Base-by-base conservation (phyloP, 1,140 invertebrate species). In the Bombus sylvicola region DNA sequence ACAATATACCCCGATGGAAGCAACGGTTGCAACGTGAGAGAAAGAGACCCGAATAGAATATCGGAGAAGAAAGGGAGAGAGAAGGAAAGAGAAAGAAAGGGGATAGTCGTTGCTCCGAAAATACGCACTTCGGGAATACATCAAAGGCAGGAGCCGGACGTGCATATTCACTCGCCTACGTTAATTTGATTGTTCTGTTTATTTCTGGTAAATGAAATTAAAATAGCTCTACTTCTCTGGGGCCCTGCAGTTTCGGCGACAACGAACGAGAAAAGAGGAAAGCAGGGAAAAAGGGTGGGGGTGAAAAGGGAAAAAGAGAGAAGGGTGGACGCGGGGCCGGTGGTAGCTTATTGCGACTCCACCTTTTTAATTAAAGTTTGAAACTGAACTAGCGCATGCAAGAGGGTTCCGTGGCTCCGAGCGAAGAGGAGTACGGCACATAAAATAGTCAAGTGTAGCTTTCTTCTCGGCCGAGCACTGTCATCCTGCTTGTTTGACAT, bases 311-410 rank as follows among this genome's bases (percentile, higher is more conserved):
- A 18, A 57, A 12, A 75, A 18, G 47, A 34, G 64, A 10, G n/a
- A n/a, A 62, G 59, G 41, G 72, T 64, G 72, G 15, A 25, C 66
- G 68, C 66, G 66, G 66, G 76, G 75, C 43, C 69, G 80, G 79
- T 76, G 85, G 80, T 86, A 85, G 86, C 89, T 83, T 90, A 91
- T 87, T 86, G 92, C 84, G 83, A 85, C 87, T 88, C 87, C 87
- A 89, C 91, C 91, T 93, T 93, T 93, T 93, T 93, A 94, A 93
- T 93, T 94, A 93, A 93, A 94, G 90, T 93, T 94, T 89, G 91
- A 91, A 91, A 92, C 88, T 91, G 89, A 91, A 92, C 87, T 89
- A 80, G 82, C 81, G 88, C 80, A 88, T 84, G 88, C 82, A 84
- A 81, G 83, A 85, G 72, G 79, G 81, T 85, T 75, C 57, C 88